phyloP scores from a whole-genome alignment of 2,797 vertebrate species.

The Lemur catta region DNA sequence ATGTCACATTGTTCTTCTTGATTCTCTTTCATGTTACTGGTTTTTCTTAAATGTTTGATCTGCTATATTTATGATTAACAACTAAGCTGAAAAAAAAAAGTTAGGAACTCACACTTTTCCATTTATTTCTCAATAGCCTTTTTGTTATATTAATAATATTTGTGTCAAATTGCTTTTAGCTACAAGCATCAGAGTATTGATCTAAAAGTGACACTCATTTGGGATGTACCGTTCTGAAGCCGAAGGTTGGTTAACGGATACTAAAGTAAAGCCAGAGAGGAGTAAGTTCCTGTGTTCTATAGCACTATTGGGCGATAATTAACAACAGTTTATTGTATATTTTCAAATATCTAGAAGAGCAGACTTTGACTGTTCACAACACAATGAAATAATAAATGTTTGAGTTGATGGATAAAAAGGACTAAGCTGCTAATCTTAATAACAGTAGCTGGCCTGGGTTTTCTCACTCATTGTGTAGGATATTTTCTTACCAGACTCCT shows the following conservation, averaged over 20 bases:
- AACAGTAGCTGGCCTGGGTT: not conserved
- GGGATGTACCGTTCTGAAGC: not conserved
- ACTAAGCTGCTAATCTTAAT: too few relatives aligned
- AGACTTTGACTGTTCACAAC: not conserved
- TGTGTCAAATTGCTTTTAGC: not conserved
- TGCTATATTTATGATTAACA: not conserved
- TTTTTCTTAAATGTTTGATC: not conserved
- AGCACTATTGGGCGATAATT: not conserved
- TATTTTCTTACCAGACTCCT: not conserved
- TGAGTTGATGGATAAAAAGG: not conserved
- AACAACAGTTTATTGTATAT: not conserved
- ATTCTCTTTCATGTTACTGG: not conserved
- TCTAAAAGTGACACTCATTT: not conserved
- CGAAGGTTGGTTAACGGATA: not conserved
- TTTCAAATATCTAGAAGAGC: not conserved
- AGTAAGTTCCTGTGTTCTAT: not conserved
- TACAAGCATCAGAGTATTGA: not conserved
- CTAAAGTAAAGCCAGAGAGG: not conserved
- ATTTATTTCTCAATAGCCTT: not conserved
- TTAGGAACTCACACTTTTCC: not conserved
- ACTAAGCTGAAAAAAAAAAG: not conserved
- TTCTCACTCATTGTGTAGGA: not conserved
- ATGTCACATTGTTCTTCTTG: not conserved
- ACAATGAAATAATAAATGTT: not conserved
- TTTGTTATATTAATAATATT: not conserved